A percentile compares a stretch with the other conserved stretches of the same genome.
These are phyloP conservation scores for Trochalopteron elliotii DNA, from an alignment of 2,113 vertebrate species.

Conservation along the genomic window DNA sequence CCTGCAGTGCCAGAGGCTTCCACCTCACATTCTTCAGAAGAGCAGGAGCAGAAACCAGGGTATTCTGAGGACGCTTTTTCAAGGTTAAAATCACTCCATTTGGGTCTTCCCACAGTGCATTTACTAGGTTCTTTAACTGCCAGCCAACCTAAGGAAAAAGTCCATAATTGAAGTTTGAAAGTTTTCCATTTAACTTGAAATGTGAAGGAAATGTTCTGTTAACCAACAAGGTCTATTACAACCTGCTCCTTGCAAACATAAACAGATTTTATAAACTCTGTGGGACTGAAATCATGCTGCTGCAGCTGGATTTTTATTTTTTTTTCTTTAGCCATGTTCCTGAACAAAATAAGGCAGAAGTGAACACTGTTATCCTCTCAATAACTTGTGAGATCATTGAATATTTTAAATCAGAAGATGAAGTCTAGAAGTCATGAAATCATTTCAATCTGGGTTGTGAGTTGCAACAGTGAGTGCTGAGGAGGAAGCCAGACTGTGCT, in stretches of 20 bases:
- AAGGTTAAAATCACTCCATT: conserved; percentile 87
- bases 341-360: neutral
- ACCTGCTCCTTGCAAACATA: neutral
- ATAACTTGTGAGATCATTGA: neutral
- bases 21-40: conserved; percentile 88
- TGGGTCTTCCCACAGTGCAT: conserved; percentile 86
- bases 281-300: neutral
- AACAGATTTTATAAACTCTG: neutral
- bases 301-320: neutral
- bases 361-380: neutral
- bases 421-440: neutral
- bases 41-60: conserved; percentile 84
- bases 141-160: conserved; percentile 83
- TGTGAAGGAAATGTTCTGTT: neutral
- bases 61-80: conserved; percentile 90
- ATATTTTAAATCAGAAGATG: neutral
- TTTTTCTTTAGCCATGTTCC: neutral
- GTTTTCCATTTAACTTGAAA: neutral
- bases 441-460: neutral
- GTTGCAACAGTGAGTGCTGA: neutral
- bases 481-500: neutral
- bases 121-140: conserved; percentile 91
- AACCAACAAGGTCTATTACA: neutral
- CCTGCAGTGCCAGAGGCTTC: conserved; percentile 89
- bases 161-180: conserved; percentile 21